Base-by-base conservation (phyloP, 2,888 invertebrate species). In the Chrysotoxum bicinctum region DNA sequence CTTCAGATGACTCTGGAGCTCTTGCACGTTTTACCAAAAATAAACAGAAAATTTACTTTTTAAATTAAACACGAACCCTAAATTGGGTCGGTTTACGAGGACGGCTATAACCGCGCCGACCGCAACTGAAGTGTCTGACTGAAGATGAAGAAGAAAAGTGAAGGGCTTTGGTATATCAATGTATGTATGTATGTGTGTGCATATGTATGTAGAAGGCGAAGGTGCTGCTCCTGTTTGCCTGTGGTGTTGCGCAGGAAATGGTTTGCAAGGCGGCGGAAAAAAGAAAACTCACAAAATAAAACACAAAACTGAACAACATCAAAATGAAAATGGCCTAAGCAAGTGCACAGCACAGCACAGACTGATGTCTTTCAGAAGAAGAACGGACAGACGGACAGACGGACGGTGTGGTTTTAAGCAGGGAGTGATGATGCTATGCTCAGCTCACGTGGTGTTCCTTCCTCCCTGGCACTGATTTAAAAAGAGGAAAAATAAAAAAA, bases 21-120 rank as follows among this genome's bases (percentile, higher is more conserved):
- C 83, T 74, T 83, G 79, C 79, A 79, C 83, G 83, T 79, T 79
- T 56, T 50, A 74, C 69, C 79, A 50, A 79, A 83, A 83, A 78
- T 83, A 83, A 83, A 83, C 83, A 83, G 45, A 69, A 79, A 83
- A 74, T 83, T 70, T 83, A 79, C 83, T 83, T 83, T 83, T 83
- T 74, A 83, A 83, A 83, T 83, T 83, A 83, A 83, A 83, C 83
- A 79, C 83, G 83, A 83, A 74, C 79, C 78, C 74, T 58, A 83
- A 83, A 83, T 83, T 83, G 83, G 83, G 83, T 79, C 83, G 83
- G 83, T 69, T 54, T 64, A 56, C 74, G 83, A 79, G 74, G 74
- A 78, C 74, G 64, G 35, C 74, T 62, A 73, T 74, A 78, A 77
- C 72, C 66, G 37, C 64, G 35, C 48, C 82, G 78, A 56, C 74